A percentile compares a stretch with the other conserved stretches of the same genome.
These are phyloP conservation scores for Agrilus mali DNA, from an alignment of 2,888 invertebrate species.

Conservation along the genomic window DNA sequence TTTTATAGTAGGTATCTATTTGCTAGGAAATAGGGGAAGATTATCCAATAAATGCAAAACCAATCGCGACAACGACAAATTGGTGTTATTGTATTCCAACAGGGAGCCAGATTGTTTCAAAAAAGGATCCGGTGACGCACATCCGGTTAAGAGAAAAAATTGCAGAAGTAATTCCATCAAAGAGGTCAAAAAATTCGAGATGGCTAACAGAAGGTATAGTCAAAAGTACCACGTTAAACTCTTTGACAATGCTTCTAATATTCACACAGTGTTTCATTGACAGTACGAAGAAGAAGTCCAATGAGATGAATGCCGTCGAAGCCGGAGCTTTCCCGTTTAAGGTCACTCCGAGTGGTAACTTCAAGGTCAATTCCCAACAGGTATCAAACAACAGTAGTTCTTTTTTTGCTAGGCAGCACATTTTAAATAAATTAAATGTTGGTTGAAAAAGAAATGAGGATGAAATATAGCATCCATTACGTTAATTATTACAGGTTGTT, in stretches of 20 bases:
- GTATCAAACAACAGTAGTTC: slow-evolving; percentile 25
- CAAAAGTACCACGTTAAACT: neutral
- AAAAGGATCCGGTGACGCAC: no score
- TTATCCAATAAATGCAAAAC: no score
- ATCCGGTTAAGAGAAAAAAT: no score
- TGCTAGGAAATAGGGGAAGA: no score
- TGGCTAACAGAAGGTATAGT: slow-evolving; percentile 8
- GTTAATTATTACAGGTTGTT: slow-evolving; percentile 39
- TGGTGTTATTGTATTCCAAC: no score
- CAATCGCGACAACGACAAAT: neutral
- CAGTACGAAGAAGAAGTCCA: slow-evolving; percentile 17
- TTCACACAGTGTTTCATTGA: slow-evolving; percentile 12
- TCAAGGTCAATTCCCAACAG: slow-evolving; percentile 57
- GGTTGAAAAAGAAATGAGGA: no score
- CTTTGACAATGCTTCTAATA: slow-evolving; percentile 9
- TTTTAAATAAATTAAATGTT: no score
- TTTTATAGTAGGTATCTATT: no score
- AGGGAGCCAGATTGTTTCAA: no score
- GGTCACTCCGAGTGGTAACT: slow-evolving; percentile 54
- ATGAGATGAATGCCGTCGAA: slow-evolving; percentile 11
- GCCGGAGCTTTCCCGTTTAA: slow-evolving; percentile 47
- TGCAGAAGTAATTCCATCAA: no score
- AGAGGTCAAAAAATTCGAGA: neutral
- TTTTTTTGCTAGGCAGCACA: no score
- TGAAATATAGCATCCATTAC: no score